Conservation (phyloP, 2,888 invertebrate genomes). For the Dynastes hyllus region DNA sequence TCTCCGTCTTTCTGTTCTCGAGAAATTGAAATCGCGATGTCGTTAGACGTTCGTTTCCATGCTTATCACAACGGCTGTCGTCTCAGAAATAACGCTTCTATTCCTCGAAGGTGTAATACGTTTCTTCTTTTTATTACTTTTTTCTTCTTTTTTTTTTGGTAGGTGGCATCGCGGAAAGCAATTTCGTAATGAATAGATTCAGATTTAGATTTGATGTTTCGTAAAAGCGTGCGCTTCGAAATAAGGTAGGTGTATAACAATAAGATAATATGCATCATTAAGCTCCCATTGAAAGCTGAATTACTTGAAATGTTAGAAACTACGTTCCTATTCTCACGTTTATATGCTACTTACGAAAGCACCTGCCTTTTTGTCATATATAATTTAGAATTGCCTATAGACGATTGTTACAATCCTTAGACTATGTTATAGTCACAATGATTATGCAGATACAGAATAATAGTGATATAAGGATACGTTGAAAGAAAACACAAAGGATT, state of each 20-base stretch:
- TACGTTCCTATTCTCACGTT: constrained; percentile 8
- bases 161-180: constrained; percentile 7
- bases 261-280: constrained; percentile 14
- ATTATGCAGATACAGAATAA: too few species aligned
- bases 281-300: constrained; percentile 10
- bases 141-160: constrained; percentile 24
- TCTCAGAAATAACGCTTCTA: constrained; percentile 31
- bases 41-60: constrained; percentile 29
- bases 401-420: too few species aligned
- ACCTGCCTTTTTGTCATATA: background rate
- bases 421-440: too few species aligned
- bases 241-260: constrained; percentile 8
- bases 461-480: too few species aligned
- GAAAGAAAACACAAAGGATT: too few species aligned
- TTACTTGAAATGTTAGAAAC: constrained; percentile 18
- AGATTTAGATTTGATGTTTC: constrained; percentile 12
- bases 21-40: constrained; percentile 41
- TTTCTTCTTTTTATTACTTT: constrained; percentile 3
- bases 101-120: constrained; percentile 25
- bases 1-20: constrained; percentile 20
- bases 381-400: background rate
- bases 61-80: constrained; percentile 24
- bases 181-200: constrained; percentile 33
- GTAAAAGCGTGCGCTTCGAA: constrained; percentile 29
- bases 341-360: constrained; percentile 3